Conservation (phyloP, 2,888 invertebrate genomes). For the Dryobota labecula region DNA sequence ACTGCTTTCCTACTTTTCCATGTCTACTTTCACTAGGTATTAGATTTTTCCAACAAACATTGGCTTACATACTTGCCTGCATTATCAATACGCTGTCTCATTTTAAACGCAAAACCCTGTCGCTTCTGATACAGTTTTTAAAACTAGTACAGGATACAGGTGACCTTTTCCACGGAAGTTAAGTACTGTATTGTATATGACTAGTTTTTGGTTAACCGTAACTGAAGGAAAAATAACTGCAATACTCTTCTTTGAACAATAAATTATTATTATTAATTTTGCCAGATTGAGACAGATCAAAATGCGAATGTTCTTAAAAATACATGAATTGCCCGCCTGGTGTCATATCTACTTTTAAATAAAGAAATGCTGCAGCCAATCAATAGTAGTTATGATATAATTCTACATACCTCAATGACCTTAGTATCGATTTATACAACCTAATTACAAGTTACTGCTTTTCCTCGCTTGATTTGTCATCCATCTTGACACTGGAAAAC, state of each 20-base stretch:
- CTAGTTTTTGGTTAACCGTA: neutral
- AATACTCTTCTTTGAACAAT: neutral
- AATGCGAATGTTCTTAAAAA: neutral
- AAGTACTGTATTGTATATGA: neutral
- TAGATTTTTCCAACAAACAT: neutral
- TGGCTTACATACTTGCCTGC: neutral
- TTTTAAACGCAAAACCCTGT: neutral
- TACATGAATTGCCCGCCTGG: neutral
- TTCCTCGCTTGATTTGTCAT: neutral
- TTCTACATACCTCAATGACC: neutral
- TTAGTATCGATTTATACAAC: conserved; percentile 15
- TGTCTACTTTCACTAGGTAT: neutral
- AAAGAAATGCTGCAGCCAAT: neutral
- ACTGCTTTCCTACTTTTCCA: too few species aligned
- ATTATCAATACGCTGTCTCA: neutral
- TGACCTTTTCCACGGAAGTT: neutral
- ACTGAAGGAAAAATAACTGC: neutral
- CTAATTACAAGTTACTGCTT: neutral
- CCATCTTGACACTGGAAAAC: neutral
- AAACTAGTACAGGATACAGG: neutral
- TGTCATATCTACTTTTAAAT: neutral
- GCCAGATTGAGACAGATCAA: neutral
- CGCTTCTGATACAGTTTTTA: neutral
- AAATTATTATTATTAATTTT: neutral
- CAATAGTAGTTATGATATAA: neutral